Conservation (phyloP, 2,888 invertebrate species). For the Orthosia gothica region DNA sequence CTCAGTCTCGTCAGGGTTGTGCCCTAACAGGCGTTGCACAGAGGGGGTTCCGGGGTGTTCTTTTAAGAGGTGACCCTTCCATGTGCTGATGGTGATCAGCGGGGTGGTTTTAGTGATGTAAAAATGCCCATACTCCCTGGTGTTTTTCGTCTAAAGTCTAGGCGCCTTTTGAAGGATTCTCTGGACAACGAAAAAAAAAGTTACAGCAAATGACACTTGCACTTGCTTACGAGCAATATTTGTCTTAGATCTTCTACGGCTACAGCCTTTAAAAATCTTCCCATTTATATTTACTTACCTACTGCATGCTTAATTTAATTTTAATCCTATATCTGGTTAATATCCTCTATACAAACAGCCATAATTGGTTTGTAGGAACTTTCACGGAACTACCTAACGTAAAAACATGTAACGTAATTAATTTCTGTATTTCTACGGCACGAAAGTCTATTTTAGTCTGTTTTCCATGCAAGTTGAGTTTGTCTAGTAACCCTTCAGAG, state of each 20-base stretch:
- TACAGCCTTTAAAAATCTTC: neutral
- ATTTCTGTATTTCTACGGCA: neutral
- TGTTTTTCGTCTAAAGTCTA: too few relatives aligned
- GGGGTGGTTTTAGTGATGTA: too few relatives aligned
- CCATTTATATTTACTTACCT: neutral
- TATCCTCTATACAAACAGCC: constrained; percentile 39
- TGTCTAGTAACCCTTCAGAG: constrained; percentile 59
- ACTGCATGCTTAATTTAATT: constrained; percentile 9
- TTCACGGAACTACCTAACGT: constrained; percentile 51
- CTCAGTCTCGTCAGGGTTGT: too few relatives aligned
- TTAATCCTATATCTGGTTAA: constrained; percentile 48
- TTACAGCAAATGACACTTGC: neutral
- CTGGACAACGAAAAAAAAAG: too few relatives aligned
- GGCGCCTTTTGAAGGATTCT: too few relatives aligned
- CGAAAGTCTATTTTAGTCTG: constrained; percentile 31
- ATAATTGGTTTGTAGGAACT: constrained; percentile 62
- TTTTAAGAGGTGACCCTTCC: too few relatives aligned
- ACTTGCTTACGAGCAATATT: neutral
- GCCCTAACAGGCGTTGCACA: too few relatives aligned
- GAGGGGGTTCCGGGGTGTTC: too few relatives aligned
- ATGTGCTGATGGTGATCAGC: too few relatives aligned
- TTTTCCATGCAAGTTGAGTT: constrained; percentile 8
- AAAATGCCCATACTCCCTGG: too few relatives aligned
- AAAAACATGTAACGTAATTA: neutral
- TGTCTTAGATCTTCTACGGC: too few relatives aligned